Base-by-base conservation (phyloP, 2,888 invertebrate species). In the Aelia acuminata region DNA sequence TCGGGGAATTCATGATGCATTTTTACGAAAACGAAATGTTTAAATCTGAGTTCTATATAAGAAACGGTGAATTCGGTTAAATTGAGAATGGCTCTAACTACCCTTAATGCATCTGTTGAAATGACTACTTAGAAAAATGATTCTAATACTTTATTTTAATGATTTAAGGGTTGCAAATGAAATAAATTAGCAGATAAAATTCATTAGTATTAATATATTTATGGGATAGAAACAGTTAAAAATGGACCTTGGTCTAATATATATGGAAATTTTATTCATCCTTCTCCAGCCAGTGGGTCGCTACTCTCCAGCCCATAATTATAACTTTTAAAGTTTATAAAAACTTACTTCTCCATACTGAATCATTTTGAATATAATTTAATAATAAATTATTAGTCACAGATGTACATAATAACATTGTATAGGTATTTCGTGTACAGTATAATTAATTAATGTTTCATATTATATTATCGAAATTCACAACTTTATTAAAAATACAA, bases 141-240 rank as follows among this genome's bases (percentile, higher is more conserved):
- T 53, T 57, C 22, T 26, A 26, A 10, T 57, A 57, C 57, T n/a
- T 57, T 57, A 57, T 57, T 57, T 26, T 26, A 57, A 57, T 26
- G n/a, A 39, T 57, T 57, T 22, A 26, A 26, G 57, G 57, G n/a
- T 1, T 20, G 4, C 20, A 75, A 75, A 75, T 39, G 35, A 75
- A 39, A 75, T 75, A 75, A 75, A 75, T 75, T 22, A 75, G 22
- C 75, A 75, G 22, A 20, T 18, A 39, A 39, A 75, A 39, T 75
- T 10, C 75, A 75, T 75, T 75, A 75, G 75, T 75, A 75, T 75
- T 75, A 75, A 75, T 75, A 75, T 75, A 75, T 75, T 35, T 75
- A 75, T 75, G 35, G 35, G 75, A 75, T 35, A 20, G 75, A 75
- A 75, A 75, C 75, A 75, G 75, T 75, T 75, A 75, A 75, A 39